Conservation (phyloP, 2,797 vertebrate genomes). For the Mus caroli region DNA sequence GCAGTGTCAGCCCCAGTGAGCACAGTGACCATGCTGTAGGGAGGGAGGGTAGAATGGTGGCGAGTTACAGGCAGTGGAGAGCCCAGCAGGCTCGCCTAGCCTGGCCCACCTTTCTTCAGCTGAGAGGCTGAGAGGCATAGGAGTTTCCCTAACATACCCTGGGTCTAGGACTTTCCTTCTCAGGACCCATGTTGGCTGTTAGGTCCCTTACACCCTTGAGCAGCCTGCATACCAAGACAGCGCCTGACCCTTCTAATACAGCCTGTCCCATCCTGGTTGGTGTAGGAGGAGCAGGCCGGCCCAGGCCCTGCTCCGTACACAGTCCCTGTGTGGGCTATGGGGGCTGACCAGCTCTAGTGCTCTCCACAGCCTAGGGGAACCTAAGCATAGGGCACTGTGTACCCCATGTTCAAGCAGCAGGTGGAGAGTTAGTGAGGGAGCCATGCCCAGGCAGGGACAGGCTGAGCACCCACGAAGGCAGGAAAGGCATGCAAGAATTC, state of each 20-base stretch:
- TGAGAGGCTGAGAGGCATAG: background rate
- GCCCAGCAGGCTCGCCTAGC: background rate
- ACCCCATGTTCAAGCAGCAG: background rate
- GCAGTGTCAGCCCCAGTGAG: background rate
- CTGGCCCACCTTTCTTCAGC: background rate
- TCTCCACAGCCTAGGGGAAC: background rate
- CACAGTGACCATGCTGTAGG: background rate
- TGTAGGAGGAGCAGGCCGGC: rapidly evolving
- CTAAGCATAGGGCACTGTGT: background rate
- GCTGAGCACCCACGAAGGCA: constrained; percentile 32
- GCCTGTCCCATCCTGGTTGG: background rate
- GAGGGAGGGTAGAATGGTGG: rapidly evolving
- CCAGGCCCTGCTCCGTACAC: background rate
- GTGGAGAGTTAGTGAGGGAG: constrained; percentile 48
- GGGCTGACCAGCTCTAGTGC: background rate
- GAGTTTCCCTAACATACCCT: background rate
- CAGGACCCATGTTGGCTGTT: background rate
- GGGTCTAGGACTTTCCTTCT: background rate
- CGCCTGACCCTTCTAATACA: background rate
- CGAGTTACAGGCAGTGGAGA: background rate
- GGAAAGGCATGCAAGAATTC: constrained; percentile 62
- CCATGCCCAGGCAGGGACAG: constrained; percentile 23
- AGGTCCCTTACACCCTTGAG: rapidly evolving
- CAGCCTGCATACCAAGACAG: background rate
- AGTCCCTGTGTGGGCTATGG: background rate